Evolutionary conservation across 2,113 vertebrate species (phyloP).

Genomic region (Megatriorchis doriae): DNA sequence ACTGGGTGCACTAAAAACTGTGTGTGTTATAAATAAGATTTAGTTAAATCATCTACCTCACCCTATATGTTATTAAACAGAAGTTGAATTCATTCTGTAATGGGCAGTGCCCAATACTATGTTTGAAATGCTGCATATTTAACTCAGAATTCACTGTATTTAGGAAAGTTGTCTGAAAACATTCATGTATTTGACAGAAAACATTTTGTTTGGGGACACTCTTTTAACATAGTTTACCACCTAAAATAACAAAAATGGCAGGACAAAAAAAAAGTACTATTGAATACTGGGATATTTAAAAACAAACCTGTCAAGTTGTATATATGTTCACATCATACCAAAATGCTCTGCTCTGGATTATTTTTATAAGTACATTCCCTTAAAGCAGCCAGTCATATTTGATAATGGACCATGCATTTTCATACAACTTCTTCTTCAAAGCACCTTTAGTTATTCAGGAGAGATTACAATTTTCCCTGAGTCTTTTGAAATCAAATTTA

Average conservation of each 20-base stretch:
- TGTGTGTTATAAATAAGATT: neutral
- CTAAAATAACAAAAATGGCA: neutral
- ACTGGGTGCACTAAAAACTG: neutral
- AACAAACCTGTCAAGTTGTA: conserved; percentile 17
- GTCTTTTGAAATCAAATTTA: conserved; percentile 50
- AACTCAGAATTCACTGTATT: neutral
- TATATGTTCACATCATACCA: neutral
- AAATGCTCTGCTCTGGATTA: conserved; percentile 45
- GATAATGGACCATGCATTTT: neutral
- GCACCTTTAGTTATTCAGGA: conserved; percentile 32
- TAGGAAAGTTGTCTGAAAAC: conserved; percentile 7
- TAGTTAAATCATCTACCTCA: neutral
- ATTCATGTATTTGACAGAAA: conserved; percentile 21
- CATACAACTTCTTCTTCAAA: conserved; percentile 22
- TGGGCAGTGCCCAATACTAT: neutral
- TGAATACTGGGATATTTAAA: conserved; percentile 16
- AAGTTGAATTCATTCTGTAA: neutral
- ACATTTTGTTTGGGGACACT: neutral
- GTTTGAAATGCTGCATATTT: neutral
- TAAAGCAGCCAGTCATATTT: neutral
- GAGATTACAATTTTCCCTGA: neutral
- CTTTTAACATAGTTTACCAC: neutral
- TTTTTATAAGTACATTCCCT: conserved; percentile 34
- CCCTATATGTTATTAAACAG: neutral
- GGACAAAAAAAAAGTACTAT: neutral